These are phyloP conservation scores for Dendrophyllia cribrosa DNA, from an alignment of 64 coral and sea anemone genomes.

Conservation along the genomic window DNA sequence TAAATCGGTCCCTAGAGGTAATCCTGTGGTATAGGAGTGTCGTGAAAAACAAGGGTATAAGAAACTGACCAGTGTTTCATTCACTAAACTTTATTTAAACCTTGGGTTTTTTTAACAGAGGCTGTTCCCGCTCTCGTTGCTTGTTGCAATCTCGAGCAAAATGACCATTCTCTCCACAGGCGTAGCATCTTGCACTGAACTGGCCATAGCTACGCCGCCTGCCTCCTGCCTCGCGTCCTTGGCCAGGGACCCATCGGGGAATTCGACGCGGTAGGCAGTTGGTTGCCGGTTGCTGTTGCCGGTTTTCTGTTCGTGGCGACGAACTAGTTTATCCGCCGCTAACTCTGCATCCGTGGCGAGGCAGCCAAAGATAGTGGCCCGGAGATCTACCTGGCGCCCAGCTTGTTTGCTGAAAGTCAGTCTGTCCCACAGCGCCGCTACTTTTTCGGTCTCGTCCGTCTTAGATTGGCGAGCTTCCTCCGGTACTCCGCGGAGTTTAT, in stretches of 20 bases:
- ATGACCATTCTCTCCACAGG: neutral
- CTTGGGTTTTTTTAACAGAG: neutral
- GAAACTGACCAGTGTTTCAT: neutral
- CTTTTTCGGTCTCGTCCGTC: neutral
- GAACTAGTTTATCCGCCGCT: constrained; percentile 16
- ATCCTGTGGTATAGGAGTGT: too few relatives aligned
- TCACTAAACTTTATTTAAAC: neutral
- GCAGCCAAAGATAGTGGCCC: constrained; percentile 13
- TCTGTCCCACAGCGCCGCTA: neutral
- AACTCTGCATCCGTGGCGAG: neutral
- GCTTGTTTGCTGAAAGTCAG: neutral
- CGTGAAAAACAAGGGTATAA: neutral
- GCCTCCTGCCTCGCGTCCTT: neutral
- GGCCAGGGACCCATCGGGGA: neutral
- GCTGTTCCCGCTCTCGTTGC: neutral
- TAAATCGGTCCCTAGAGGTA: neutral
- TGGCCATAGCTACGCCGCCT: neutral
- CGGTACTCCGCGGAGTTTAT: neutral
- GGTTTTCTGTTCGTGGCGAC: neutral
- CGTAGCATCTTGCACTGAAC: neutral
- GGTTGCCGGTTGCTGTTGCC: neutral
- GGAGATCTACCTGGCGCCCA: constrained; percentile 1
- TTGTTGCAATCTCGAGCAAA: neutral
- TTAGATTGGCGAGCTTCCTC: neutral
- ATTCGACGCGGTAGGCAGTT: neutral